Evolutionary conservation across 2,113 vertebrate genomes (phyloP).

Genomic region (Gasterosteus nipponicus): DNA sequence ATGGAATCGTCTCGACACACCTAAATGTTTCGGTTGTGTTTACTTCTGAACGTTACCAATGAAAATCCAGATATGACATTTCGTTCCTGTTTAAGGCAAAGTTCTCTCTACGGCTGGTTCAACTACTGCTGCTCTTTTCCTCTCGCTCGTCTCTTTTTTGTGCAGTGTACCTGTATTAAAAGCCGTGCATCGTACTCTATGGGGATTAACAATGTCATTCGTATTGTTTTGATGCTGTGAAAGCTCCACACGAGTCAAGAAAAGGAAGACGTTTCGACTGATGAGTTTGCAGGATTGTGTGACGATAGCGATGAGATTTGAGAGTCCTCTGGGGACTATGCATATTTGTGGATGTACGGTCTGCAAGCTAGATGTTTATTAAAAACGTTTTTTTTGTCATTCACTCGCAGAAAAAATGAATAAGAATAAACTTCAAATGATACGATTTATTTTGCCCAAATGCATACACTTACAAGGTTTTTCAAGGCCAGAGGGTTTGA

Average conservation of each 20-base stretch:
- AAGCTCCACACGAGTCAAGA: neutral
- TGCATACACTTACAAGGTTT: slow-evolving; percentile 24
- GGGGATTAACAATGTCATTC: neutral
- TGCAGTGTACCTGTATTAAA: neutral
- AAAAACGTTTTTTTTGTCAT: neutral
- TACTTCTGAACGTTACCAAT: too few relatives aligned
- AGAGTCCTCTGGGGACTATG: neutral
- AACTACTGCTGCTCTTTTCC: too few relatives aligned
- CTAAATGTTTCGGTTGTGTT: too few relatives aligned
- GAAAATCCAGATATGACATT: too few relatives aligned
- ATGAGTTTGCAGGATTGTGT: neutral
- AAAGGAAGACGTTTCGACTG: neutral
- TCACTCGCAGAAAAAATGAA: neutral
- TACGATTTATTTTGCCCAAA: neutral
- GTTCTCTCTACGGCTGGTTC: too few relatives aligned
- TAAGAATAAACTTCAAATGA: neutral
- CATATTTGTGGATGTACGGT: neutral
- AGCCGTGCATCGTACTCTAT: neutral
- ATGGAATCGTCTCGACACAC: too few relatives aligned
- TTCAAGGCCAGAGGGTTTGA: slow-evolving; percentile 7
- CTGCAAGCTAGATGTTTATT: neutral
- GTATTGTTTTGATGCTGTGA: neutral
- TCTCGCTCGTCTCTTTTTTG: too few relatives aligned
- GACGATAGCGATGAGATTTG: neutral
- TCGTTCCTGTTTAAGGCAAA: too few relatives aligned